These are phyloP conservation scores for Phenganax stokvisi DNA, from an alignment of 92 coral and sea anemone genomes.

Conservation along the genomic window DNA sequence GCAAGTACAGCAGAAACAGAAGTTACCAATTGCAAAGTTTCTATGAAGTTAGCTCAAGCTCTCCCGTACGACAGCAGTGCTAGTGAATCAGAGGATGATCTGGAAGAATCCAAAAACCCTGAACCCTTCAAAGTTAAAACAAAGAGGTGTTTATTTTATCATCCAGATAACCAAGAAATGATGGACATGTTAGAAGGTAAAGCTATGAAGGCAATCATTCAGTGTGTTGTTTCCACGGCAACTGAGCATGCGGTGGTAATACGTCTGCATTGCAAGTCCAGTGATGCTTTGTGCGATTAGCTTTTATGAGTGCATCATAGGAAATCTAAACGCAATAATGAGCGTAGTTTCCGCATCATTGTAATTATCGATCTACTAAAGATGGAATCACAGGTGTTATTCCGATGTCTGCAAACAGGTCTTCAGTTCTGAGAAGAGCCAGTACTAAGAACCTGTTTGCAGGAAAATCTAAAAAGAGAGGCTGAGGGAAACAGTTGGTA, in stretches of 20 bases:
- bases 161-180: slow-evolving; percentile 59
- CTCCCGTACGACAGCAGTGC: slow-evolving; percentile 96
- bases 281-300: background rate
- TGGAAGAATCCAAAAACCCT: slow-evolving; percentile 35
- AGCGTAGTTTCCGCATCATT: too few relatives aligned
- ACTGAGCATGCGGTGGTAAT: background rate
- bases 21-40: slow-evolving; percentile 17
- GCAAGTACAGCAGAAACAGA: background rate
- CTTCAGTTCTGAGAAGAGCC: too few relatives aligned
- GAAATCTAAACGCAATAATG: too few relatives aligned
- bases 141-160: slow-evolving; percentile 65
- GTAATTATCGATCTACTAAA: too few relatives aligned
- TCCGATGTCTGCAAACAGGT: too few relatives aligned
- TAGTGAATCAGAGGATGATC: slow-evolving; percentile 55
- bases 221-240: background rate
- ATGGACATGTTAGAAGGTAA: slow-evolving; percentile 65
- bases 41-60: slow-evolving; percentile 3
- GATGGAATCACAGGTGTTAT: too few relatives aligned
- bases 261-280: background rate
- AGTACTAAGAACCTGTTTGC: too few relatives aligned
- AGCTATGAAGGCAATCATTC: background rate
- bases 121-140: background rate
- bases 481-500: too few relatives aligned
- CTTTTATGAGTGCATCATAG: background rate
- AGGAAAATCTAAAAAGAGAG: too few relatives aligned